Evolutionary conservation across 2,888 invertebrate genomes (phyloP), one percentile per base, ranked within the genome.

Genomic region (Parapristionchus giblindavisi): DNA sequence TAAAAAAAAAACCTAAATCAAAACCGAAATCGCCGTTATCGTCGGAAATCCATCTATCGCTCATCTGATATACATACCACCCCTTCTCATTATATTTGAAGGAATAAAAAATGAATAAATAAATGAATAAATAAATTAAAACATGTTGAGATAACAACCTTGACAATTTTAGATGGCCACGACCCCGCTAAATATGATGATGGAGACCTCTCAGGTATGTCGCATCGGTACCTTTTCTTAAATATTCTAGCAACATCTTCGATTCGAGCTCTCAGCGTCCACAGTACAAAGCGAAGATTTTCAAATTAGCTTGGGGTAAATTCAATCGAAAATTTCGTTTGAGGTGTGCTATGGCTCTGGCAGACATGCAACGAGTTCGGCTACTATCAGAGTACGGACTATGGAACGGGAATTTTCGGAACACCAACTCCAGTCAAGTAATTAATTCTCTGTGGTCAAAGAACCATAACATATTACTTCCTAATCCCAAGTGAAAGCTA

Each of bases 301-400:
- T n/a, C n/a, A n/a, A n/a, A n/a, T n/a, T n/a, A n/a, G 21, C 21
- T 48, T n/a, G n/a, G n/a, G 17, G 17, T 32, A 27, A 58, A 21
- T 32, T 1, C 21, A 60, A 8, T 3, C 32, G n/a, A 8, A 14
- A 40, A 40, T 3, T 65, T 21, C 51, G 14, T n/a, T 70, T 3
- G 6, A 70, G 70, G 36, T 3, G 38, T 70, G 1, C 38, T 70
- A 86, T 96, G 96, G 96, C 92, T 92, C 77, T 96, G 95, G 88
- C 96, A 96, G 89, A 96, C 96, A 0, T 97, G 96, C 88, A 94
- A 93, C 0, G 97, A 97, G 89, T 97, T 96, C 88, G 96, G 96
- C 36, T 96, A 93, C 89, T 97, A 93, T 89, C 96, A 97, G 90
- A 93, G 94, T 0, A 94, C 95, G 0, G 92, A 92, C 77, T 66